Percentiles rank a stretch among this genome's conserved stretches.
phyloP scores from a whole-genome alignment of 2,888 invertebrate genomes.

The Lochmaea capreae region DNA sequence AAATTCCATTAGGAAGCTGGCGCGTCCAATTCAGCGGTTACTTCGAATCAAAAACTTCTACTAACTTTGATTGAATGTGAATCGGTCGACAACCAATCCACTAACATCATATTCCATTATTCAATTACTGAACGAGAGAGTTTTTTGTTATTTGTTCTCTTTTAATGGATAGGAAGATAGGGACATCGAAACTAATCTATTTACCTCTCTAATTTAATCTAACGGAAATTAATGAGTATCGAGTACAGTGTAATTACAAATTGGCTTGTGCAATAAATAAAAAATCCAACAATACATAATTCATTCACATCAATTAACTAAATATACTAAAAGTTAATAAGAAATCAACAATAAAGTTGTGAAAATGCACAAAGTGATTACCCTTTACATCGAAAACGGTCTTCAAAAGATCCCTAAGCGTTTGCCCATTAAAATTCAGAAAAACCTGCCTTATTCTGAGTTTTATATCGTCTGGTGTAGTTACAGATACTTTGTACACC shows the following conservation, averaged over 20 bases:
- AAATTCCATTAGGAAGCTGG: constrained; percentile 61
- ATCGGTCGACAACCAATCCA: constrained; percentile 57
- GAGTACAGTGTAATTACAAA: background rate
- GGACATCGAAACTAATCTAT: background rate
- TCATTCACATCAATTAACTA: too few relatives aligned
- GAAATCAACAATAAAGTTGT: too few relatives aligned
- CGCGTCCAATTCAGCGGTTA: constrained; percentile 60
- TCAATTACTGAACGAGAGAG: constrained; percentile 46
- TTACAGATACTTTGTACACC: too few relatives aligned
- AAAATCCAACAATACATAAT: too few relatives aligned
- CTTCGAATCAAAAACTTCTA: constrained; percentile 58
- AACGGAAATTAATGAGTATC: background rate
- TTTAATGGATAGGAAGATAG: constrained; percentile 3
- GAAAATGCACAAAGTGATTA: too few relatives aligned
- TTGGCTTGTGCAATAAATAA: background rate
- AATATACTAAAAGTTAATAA: too few relatives aligned
- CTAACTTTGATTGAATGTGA: constrained; percentile 61
- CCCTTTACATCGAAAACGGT: too few relatives aligned
- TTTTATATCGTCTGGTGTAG: too few relatives aligned
- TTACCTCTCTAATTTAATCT: background rate
- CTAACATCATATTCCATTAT: constrained; percentile 57
- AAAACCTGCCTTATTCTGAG: too few relatives aligned
- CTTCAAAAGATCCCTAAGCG: too few relatives aligned
- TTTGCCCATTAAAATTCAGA: too few relatives aligned
- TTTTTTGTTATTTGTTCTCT: constrained; percentile 9